Conservation (phyloP, 2,888 invertebrate genomes). For the Agonopterix heracliana region DNA sequence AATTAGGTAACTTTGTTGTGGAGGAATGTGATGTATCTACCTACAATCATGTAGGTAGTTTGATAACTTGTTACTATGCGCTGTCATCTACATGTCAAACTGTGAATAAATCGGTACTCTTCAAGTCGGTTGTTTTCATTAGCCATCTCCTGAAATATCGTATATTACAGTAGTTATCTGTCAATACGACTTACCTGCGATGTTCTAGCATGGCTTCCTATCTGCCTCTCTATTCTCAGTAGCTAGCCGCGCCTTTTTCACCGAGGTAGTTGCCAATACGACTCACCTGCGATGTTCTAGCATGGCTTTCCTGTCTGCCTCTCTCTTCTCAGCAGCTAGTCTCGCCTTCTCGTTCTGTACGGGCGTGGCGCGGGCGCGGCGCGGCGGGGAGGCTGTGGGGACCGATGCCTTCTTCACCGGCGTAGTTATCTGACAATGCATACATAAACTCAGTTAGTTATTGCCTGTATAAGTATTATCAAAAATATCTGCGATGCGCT, state of each 20-base stretch:
- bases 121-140: no score
- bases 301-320: conserved; percentile 86
- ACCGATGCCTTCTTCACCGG: conserved; percentile 20
- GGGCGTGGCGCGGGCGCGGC: conserved; percentile 27
- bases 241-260: conserved; percentile 61
- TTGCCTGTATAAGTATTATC: no score
- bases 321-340: conserved; percentile 75
- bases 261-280: no score
- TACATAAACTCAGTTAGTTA: background rate
- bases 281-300: conserved; percentile 83
- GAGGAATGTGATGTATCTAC: background rate
- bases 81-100: no score
- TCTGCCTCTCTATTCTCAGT: conserved; percentile 81
- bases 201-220: conserved; percentile 87
- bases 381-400: conserved; percentile 18
- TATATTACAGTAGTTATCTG: no score
- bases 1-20: background rate
- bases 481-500: no score
- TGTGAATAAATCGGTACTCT: no score
- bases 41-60: no score
- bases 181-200: conserved; percentile 79
- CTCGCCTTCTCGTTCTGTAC: conserved; percentile 61
- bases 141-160: no score
- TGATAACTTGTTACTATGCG: no score
- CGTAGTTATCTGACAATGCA: conserved; percentile 23